Conservation (phyloP, 2,888 invertebrate species). For the Pemphredon lugubris region DNA sequence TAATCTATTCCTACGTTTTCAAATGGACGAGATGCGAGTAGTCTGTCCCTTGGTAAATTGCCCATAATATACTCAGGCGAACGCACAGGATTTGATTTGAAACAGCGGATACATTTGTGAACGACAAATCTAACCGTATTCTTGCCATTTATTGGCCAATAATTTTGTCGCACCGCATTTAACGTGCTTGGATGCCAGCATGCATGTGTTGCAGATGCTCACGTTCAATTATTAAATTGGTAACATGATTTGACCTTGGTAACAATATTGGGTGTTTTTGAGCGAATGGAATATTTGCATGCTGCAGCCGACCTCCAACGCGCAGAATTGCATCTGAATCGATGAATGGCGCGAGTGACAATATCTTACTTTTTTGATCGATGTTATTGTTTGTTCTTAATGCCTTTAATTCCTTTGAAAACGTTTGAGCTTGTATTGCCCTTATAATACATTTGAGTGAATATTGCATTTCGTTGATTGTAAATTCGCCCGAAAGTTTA, state of each 20-base stretch:
- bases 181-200: not conserved
- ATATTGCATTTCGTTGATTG: not conserved
- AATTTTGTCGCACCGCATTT: not conserved
- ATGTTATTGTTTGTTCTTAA: not conserved
- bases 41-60: not conserved
- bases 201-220: not conserved
- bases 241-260: not conserved
- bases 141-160: constrained; percentile 4
- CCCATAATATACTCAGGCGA: not conserved
- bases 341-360: not conserved
- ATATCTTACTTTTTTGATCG: not conserved
- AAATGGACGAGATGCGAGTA: not conserved
- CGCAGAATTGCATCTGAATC: not conserved
- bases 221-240: not conserved
- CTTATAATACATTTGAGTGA: not conserved
- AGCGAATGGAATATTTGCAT: not conserved
- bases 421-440: too few relatives aligned
- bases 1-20: constrained; percentile 1
- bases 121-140: not conserved
- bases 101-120: not conserved
- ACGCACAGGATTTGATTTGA: not conserved
- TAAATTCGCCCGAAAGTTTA: not conserved
- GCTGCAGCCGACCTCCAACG: not conserved
- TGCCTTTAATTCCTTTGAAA: not conserved
- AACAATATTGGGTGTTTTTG: constrained; percentile 1